Base-by-base conservation (phyloP, 2,113 vertebrate species). In the Leptobrachium ailaonicum region DNA sequence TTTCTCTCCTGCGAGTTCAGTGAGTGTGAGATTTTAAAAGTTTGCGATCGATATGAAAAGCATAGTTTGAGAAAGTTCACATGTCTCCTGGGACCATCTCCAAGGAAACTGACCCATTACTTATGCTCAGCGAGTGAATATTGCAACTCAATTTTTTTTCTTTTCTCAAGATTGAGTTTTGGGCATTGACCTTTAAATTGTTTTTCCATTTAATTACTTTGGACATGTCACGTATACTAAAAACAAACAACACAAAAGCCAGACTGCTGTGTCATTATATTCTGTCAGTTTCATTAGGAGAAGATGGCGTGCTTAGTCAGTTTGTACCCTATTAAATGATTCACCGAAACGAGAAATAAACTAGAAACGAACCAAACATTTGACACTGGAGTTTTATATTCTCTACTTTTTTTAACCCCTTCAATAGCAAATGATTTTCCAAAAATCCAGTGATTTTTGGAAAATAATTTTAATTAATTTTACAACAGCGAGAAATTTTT, bases 241-340 rank as follows among this genome's bases (percentile, higher is more conserved):
- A 78, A 78, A 71, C 45, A 64, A 40, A 60, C 14, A 60, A 58
- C 67, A 77, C 53, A 68, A 77, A 77, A 47, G n/a, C 53, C 20
- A 71, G 32, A 71, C 56, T 71, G 43, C 20, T 50, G 10, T n/a
- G 43, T 71, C 54, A 63, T 71, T 63, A 63, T 50, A 8, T 63
- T 71, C 54, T 9, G 41, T 3, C 14, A 41, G 68, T 4, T 50
- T 78, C 54, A 71, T 71, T 71, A 78, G 43, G 20, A n/a, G 9
- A 4, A 9, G 14, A 4, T 63, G 64, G 50, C 20, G 20, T 54
- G 56, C 54, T 76, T 76, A 67, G 20, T 32, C 1, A 44, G 20
- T 67, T 50, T 54, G 3, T 10, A 2, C 13, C 14, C 40, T 20
- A 13, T 42, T 1, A 56, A 41, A 76, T 9, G 7, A 64, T 60